Percentiles rank a stretch among this genome's conserved stretches.
phyloP scores from a whole-genome alignment of 2,888 invertebrate genomes.

The Tetranychus truncatus region DNA sequence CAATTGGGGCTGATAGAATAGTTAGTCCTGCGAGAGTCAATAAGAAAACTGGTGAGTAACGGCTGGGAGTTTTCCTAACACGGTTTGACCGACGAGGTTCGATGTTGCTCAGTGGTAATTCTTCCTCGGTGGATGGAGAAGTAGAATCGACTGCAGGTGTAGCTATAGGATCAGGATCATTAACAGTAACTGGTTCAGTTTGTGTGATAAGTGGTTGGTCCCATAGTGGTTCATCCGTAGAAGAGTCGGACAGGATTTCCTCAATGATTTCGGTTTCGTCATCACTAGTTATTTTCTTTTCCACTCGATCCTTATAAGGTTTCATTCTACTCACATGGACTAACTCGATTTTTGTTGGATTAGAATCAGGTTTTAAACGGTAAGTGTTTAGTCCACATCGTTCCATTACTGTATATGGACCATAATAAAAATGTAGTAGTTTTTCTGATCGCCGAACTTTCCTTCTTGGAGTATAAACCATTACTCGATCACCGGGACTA shows the following conservation, averaged over 20 bases:
- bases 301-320: background rate
- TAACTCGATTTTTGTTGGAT: background rate
- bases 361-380: background rate
- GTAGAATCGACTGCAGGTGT: background rate
- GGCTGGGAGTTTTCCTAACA: background rate
- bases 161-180: background rate
- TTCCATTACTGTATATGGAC: constrained; percentile 10
- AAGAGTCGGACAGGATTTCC: too few species aligned
- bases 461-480: constrained; percentile 14
- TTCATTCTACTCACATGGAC: constrained; percentile 18
- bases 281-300: background rate
- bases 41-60: background rate
- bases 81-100: background rate
- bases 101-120: background rate
- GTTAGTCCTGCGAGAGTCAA: background rate
- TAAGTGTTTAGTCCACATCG: background rate
- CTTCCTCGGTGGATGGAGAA: background rate
- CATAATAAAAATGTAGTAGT: constrained; percentile 13
- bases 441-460: constrained; percentile 14
- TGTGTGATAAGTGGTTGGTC: background rate
- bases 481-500: constrained; percentile 14
- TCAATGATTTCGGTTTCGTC: too few species aligned
- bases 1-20: background rate
- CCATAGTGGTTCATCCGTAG: background rate
- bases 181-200: background rate